Conservation (phyloP, 2,113 vertebrate genomes). For the Cyprinodon variegatus region DNA sequence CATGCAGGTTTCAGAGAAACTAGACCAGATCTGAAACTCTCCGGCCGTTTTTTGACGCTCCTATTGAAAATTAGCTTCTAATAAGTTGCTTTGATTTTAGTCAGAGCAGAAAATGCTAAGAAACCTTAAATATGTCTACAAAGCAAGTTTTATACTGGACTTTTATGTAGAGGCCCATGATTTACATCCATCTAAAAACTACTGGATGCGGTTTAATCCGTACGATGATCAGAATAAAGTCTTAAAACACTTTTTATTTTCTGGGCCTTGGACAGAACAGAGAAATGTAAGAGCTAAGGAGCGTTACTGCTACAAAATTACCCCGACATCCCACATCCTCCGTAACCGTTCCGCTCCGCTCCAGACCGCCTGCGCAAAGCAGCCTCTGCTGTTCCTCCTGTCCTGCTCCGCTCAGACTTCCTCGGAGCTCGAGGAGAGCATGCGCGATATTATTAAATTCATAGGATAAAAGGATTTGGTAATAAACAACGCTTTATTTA, state of each 20-base stretch:
- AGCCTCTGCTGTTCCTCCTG: too few species aligned
- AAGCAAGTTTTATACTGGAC: background rate
- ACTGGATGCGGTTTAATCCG: slow-evolving; percentile 1
- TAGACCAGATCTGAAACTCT: slow-evolving; percentile 34
- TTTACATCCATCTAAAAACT: background rate
- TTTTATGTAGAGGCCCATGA: background rate
- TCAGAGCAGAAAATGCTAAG: background rate
- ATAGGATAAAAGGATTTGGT: too few species aligned
- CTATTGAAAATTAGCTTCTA: slow-evolving; percentile 9
- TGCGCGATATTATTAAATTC: too few species aligned
- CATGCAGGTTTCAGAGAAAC: slow-evolving; percentile 87
- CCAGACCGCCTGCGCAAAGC: too few species aligned
- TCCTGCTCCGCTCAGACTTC: too few species aligned
- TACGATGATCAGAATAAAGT: background rate
- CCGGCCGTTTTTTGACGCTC: slow-evolving; percentile 25
- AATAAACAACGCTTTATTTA: too few species aligned
- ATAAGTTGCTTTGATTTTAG: background rate
- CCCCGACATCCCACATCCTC: too few species aligned
- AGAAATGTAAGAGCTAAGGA: too few species aligned
- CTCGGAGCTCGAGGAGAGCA: too few species aligned
- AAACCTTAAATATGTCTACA: background rate
- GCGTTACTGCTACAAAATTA: too few species aligned
- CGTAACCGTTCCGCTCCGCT: too few species aligned
- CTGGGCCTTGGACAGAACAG: background rate
- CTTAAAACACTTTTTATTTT: background rate